These are phyloP conservation scores for Scortum barcoo DNA, from an alignment of 2,113 vertebrate genomes.

Conservation along the genomic window DNA sequence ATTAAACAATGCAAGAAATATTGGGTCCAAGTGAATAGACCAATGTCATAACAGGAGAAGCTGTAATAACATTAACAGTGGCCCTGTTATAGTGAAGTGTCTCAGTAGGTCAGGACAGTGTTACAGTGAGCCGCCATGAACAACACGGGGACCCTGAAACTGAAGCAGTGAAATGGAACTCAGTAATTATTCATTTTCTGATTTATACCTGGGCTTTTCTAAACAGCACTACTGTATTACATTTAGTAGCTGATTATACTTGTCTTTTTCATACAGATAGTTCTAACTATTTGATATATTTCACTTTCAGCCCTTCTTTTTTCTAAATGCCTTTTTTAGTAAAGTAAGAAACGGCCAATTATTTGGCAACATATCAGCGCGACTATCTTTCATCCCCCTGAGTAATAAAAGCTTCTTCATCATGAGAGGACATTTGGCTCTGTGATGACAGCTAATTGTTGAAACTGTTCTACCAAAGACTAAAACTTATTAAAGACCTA, in stretches of 20 bases:
- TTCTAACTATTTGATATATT: no score
- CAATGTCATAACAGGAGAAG: background rate
- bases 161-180: background rate
- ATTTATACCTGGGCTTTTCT: background rate
- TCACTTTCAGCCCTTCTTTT: no score
- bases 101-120: background rate
- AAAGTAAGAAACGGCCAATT: background rate
- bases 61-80: background rate
- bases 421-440: conserved; percentile 19
- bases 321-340: background rate
- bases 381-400: background rate
- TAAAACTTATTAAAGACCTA: background rate
- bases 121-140: background rate
- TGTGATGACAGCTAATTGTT: background rate
- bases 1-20: background rate
- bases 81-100: background rate
- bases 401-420: conserved; percentile 10
- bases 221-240: background rate
- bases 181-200: background rate
- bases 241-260: background rate
- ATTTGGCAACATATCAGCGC: background rate
- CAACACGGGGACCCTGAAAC: background rate
- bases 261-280: background rate
- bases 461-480: background rate
- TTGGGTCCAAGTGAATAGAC: background rate